A percentile compares a stretch with the other conserved stretches of the same genome.
Conservation (phyloP, 2,888 invertebrate species). For the Drosophila mimetica region DNA sequence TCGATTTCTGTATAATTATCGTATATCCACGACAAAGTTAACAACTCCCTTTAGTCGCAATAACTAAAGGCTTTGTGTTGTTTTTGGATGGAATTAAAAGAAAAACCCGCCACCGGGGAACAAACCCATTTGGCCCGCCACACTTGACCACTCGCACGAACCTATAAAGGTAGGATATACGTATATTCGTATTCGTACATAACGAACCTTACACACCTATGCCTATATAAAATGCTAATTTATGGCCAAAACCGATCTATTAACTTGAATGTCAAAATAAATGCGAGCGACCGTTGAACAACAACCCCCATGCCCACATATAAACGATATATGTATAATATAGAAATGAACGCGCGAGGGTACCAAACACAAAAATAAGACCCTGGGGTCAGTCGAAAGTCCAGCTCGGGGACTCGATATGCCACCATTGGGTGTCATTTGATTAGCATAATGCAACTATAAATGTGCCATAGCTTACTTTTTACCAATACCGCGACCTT, state of each 20-base stretch:
- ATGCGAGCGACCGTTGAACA: constrained; percentile 46
- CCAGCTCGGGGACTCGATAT: constrained; percentile 44
- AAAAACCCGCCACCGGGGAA: constrained; percentile 32
- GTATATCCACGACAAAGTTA: constrained; percentile 3
- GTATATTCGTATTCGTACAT: constrained; percentile 3
- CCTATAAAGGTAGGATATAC: not conserved
- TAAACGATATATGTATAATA: not conserved
- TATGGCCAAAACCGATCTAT: constrained; percentile 79
- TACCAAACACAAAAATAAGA: constrained; percentile 2
- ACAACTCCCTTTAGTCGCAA: constrained; percentile 8
- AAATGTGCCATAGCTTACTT: constrained; percentile 74
- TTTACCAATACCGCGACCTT: constrained; percentile 68
- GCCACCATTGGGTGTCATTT: constrained; percentile 80
- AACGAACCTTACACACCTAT: constrained; percentile 36
- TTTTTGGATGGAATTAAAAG: not conserved
- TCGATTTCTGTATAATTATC: constrained; percentile 26
- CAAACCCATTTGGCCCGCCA: constrained; percentile 13
- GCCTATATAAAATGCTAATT: constrained; percentile 76
- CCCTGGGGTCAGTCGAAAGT: constrained; percentile 32
- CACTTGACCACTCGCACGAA: constrained; percentile 36
- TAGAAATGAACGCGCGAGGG: constrained; percentile 36
- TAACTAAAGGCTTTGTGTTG: constrained; percentile 1
- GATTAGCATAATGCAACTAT: constrained; percentile 80
- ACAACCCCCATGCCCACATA: constrained; percentile 53
- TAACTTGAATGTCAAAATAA: constrained; percentile 80